Evolutionary conservation across 2,888 invertebrate species (phyloP), one percentile per base, ranked within the genome.

Genomic region (Erebia epiphron): DNA sequence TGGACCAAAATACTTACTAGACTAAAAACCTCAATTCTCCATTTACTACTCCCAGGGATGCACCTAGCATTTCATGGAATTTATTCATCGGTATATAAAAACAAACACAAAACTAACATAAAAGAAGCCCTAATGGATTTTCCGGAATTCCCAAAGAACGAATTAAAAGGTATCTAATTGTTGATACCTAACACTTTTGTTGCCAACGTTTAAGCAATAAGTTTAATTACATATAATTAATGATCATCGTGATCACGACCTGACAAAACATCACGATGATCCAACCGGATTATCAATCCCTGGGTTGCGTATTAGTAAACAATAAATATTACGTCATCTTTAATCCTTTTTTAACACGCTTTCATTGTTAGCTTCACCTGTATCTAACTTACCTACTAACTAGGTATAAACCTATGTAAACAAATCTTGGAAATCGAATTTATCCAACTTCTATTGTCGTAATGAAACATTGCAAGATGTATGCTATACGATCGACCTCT

Each of bases 221-320:
- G 58, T 35, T 43, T 75, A 75, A 77, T 77, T 69, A 71, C 69
- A 68, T 75, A 70, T 70, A 75, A 78, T 79, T 79, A 78, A 67
- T 68, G 57, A 66, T 67, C 67, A 68, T 76, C 78, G 78, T 78
- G 79, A 65, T 67, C 79, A 79, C 79, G 79, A 74, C 74, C 74
- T 63, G 43, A 75, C 72, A 60, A 70, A 73, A 73, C 74, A 79
- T 77, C 79, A 79, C 79, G 79, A 79, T 65, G 63, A 63, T 65
- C 72, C 49, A 76, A 71, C 75, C 74, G 75, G 71, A 76, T 73
- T 71, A 66, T 64, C 58, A 60, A 63, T 62, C 41, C 54, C 13
- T 67, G 62, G 63, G 41, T 43, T 67, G 58, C 58, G 54, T 46
- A 72, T 67, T 67, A 60, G 52, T 16, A 46, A 67, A 67, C 35